phyloP scores from a whole-genome alignment of 2,113 vertebrate genomes.

The Tor tambroides region DNA sequence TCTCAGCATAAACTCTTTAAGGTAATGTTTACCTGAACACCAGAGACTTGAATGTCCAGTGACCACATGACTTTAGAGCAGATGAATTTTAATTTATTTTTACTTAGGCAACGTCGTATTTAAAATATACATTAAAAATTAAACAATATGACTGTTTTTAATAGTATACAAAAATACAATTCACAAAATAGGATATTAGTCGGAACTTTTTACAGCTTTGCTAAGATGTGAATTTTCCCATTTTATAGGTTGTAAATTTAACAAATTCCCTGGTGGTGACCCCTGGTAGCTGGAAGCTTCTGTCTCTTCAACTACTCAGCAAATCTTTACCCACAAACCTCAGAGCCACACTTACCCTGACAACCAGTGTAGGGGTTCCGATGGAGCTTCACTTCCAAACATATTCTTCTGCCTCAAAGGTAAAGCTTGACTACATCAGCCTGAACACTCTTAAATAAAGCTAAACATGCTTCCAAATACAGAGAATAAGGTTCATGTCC shows the following conservation, averaged over 20 bases:
- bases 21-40: no score
- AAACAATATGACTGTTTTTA: neutral
- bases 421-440: constrained; percentile 57
- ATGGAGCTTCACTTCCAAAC: constrained; percentile 88
- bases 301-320: constrained; percentile 84
- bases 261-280: constrained; percentile 80
- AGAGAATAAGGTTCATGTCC: neutral
- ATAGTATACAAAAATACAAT: no score
- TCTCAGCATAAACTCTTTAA: constrained; percentile 80
- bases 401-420: constrained; percentile 73
- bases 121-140: no score
- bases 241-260: constrained; percentile 85
- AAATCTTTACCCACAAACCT: constrained; percentile 78
- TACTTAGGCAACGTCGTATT: no score
- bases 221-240: neutral
- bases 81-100: neutral
- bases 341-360: constrained; percentile 81
- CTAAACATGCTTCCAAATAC: no score
- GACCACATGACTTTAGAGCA: neutral
- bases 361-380: constrained; percentile 81
- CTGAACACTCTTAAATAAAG: no score
- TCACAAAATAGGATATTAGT: neutral
- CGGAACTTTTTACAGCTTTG: neutral
- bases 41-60: neutral
- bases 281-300: constrained; percentile 88